These are phyloP conservation scores for Solenodon paradoxus DNA, from an alignment of 2,113 vertebrate genomes.

Conservation along the genomic window DNA sequence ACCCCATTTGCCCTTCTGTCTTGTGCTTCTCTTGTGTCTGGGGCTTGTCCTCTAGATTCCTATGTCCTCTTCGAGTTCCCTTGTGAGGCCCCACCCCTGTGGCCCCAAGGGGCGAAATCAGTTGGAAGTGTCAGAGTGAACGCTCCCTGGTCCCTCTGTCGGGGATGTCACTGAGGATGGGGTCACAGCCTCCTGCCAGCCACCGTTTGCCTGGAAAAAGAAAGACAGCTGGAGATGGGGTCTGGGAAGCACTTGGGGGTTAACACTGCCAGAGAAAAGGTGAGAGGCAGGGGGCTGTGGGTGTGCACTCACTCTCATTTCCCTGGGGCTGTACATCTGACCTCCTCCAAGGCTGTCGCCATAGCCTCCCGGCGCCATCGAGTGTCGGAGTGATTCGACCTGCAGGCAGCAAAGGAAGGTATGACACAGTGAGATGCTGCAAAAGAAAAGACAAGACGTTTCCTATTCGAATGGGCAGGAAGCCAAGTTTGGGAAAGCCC, in stretches of 20 bases:
- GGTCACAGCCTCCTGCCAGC: conserved; percentile 89
- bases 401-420: conserved; percentile 15
- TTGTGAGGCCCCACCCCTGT: conserved; percentile 43
- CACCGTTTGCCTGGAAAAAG: conserved; percentile 87
- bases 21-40: conserved; percentile 73
- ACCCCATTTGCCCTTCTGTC: conserved; percentile 40
- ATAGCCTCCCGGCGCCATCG: conserved; percentile 81
- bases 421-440: background rate
- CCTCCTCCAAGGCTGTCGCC: conserved; percentile 81
- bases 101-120: conserved; percentile 80
- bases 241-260: background rate
- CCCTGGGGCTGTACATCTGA: conserved; percentile 84
- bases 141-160: conserved; percentile 87
- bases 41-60: conserved; percentile 58
- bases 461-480: background rate
- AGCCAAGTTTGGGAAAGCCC: background rate
- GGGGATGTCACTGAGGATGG: conserved; percentile 88
- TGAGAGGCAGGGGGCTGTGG: background rate
- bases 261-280: background rate
- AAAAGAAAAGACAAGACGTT: background rate
- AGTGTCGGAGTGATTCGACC: conserved; percentile 83
- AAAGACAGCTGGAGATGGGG: background rate
- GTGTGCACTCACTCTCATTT: conserved; percentile 81
- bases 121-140: conserved; percentile 93
- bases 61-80: conserved; percentile 16